A percentile compares a stretch with the other conserved stretches of the same genome.
Conservation (phyloP, 2,113 vertebrate genomes). For the Heliornis fulica region DNA sequence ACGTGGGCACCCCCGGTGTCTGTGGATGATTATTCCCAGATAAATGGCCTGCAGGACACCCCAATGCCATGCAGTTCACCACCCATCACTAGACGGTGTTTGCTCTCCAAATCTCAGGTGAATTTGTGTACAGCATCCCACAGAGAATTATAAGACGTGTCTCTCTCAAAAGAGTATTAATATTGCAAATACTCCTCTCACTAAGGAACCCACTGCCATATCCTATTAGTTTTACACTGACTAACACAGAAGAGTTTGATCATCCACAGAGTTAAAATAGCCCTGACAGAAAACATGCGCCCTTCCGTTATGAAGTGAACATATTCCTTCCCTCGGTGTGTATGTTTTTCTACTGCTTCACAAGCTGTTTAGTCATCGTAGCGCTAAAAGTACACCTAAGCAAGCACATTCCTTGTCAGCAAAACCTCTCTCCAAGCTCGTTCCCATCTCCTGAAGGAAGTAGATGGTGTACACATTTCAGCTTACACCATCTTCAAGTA, state of each 20-base stretch:
- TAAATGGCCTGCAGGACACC: not conserved
- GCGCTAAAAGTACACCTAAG: not conserved
- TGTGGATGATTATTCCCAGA: not conserved
- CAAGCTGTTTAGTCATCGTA: not conserved
- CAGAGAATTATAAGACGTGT: not conserved
- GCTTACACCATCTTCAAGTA: not conserved
- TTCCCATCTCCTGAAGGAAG: conserved; percentile 10
- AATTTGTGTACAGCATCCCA: not conserved
- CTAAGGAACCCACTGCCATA: not conserved
- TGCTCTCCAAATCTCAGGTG: not conserved
- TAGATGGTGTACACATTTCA: not conserved
- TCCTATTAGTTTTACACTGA: not conserved
- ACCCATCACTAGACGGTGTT: not conserved
- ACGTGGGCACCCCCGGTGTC: not conserved
- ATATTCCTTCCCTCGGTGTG: not conserved
- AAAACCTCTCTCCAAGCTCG: not conserved
- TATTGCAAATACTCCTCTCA: not conserved
- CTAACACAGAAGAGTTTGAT: not conserved
- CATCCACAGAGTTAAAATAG: not conserved
- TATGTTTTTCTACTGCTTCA: not conserved
- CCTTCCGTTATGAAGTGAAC: not conserved
- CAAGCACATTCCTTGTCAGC: conserved; percentile 6
- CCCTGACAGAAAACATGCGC: not conserved
- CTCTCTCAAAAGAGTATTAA: not conserved
- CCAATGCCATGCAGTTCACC: not conserved